These are phyloP conservation scores for Nylanderia fulva DNA, from an alignment of 1,140 invertebrate species.

Conservation along the genomic window DNA sequence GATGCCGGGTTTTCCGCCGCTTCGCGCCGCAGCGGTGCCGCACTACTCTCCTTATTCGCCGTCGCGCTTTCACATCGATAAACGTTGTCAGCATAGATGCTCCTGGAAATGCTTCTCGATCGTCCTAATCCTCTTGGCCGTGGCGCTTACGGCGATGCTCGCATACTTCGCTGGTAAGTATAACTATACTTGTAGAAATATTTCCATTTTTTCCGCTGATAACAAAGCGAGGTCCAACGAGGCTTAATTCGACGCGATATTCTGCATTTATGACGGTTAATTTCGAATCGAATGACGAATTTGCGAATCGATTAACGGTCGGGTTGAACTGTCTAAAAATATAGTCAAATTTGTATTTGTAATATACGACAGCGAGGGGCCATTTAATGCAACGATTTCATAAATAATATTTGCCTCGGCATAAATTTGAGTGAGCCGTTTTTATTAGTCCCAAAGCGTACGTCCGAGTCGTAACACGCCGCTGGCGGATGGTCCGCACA, in stretches of 20 bases:
- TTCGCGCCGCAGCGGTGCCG: slow-evolving; percentile 90
- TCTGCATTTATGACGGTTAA: neutral
- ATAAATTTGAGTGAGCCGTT: slow-evolving; percentile 47
- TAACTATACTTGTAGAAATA: neutral
- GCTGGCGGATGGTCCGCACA: slow-evolving; percentile 34
- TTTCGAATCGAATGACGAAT: neutral
- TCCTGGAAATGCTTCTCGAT: slow-evolving; percentile 98
- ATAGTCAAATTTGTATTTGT: slow-evolving; percentile 9
- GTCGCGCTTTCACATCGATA: slow-evolving; percentile 97
- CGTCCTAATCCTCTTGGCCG: slow-evolving; percentile 94
- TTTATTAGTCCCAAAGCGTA: slow-evolving; percentile 55
- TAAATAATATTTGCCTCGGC: slow-evolving; percentile 50
- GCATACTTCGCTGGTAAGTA: slow-evolving; percentile 98
- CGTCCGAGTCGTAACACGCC: slow-evolving; percentile 45
- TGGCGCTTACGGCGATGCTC: slow-evolving; percentile 95
- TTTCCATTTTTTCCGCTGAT: too few relatives aligned
- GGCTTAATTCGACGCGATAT: neutral
- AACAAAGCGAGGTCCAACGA: too few relatives aligned
- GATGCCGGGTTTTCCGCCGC: slow-evolving; percentile 93
- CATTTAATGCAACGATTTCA: slow-evolving; percentile 34
- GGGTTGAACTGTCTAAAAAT: neutral
- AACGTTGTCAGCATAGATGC: slow-evolving; percentile 95
- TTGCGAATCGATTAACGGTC: neutral
- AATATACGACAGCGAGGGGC: neutral
- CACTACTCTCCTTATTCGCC: slow-evolving; percentile 94